Percentiles rank a stretch among this genome's conserved stretches.
Conservation (phyloP, 2,113 vertebrate species). For the Chlorocebus sabaeus region DNA sequence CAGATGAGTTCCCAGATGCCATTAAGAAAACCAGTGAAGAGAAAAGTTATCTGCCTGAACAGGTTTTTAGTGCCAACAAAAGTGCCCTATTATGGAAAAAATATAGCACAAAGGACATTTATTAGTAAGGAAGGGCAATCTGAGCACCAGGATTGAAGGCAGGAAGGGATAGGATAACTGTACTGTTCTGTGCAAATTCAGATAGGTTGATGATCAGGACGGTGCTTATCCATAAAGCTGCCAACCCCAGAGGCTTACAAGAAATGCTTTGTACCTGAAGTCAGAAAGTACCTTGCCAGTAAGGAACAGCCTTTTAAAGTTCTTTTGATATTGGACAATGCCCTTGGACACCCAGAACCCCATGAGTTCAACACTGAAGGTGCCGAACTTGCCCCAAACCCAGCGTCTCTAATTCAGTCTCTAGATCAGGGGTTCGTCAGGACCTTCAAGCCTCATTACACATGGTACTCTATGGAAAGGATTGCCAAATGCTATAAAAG, state of each 20-base stretch:
- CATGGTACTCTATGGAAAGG: not conserved
- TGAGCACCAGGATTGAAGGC: not conserved
- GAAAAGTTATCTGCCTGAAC: not conserved
- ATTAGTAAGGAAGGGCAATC: not conserved
- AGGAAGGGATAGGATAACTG: not conserved
- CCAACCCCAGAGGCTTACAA: not conserved
- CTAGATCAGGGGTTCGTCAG: not conserved
- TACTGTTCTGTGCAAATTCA: not conserved
- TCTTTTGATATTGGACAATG: not conserved
- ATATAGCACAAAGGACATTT: not conserved
- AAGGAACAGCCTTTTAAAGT: not conserved
- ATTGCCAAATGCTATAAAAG: not conserved
- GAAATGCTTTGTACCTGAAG: not conserved
- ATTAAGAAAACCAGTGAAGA: not conserved
- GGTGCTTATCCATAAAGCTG: not conserved
- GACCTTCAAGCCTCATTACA: not conserved
- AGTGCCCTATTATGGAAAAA: not conserved
- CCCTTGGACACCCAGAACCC: not conserved
- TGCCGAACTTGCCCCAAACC: not conserved
- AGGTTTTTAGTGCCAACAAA: not conserved
- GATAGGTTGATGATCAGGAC: not conserved
- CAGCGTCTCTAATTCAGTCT: not conserved
- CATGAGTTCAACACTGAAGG: not conserved
- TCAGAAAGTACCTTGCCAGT: not conserved
- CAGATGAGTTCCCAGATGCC: not conserved